Evolutionary conservation across 2,797 vertebrate genomes (phyloP), one percentile per base, ranked within the genome.

Genomic region (Vultur gryphus): DNA sequence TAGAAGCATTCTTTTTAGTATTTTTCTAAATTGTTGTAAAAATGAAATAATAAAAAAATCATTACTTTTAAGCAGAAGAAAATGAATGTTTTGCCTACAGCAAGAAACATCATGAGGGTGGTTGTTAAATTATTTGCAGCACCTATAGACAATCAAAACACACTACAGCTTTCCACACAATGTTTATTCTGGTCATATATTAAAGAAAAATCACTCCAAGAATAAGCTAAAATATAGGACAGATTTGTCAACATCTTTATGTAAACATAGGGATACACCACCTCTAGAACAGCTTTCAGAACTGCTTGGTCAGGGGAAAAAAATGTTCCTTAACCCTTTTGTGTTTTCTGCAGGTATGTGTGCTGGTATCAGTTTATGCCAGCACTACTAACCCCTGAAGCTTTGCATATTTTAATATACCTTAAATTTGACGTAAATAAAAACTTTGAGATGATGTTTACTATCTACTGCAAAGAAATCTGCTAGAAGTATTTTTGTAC

Each of bases 31-130:
- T 66, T n/a, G 28, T 70, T 82, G 43, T 54, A 54, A 92, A 92
- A 96, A 78, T 17, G 46, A 92, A 94, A 89, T 79, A 84, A 76
- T 87, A 85, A 87, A 91, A 86, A 41, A 71, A 57, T 8, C n/a
- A 65, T 94, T 91, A 80, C 48, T 93, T 94, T 41, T 89, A 95
- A 95, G 71, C 24, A 61, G 59, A 35, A 85, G 48, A 85, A 92
- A 95, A 93, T 67, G 13, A 87, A 93, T 77, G 67, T 46, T 94
- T 91, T 93, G 81, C 95, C 91, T 96, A 35, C 78, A 94, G 95
- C 79, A 86, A 89, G 64, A 77, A 80, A 75, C 62, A 29, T 64
- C 41, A 18, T 12, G 77, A 90, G 35, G 16, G 16, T 62, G 37
- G 46, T 86, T 75, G 33, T 87, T 82, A 79, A 90, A 76, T 87